A percentile compares a stretch with the other conserved stretches of the same genome.
Conservation (phyloP, 2,888 invertebrate genomes). For the Ommatoiulus sabulosus region DNA sequence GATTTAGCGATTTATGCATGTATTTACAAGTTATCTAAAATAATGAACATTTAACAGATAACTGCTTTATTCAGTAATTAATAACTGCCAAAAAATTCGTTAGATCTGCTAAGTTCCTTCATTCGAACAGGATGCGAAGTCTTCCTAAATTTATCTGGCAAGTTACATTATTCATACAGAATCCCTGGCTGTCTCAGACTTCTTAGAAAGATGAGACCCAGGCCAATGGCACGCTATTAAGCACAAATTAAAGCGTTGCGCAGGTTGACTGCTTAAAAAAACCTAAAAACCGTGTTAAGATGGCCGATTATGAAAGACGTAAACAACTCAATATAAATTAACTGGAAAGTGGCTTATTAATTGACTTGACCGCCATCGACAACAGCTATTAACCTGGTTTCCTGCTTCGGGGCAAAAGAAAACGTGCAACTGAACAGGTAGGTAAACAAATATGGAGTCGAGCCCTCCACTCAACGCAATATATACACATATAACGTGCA, state of each 20-base stretch:
- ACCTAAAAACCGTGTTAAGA: not conserved
- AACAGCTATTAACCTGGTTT: conserved; percentile 5
- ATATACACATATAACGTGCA: not conserved
- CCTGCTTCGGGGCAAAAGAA: not conserved
- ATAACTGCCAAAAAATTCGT: no score
- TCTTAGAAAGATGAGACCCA: not conserved
- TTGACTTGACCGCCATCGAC: conserved; percentile 4
- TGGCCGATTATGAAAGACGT: conserved; percentile 39
- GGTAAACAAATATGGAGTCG: not conserved
- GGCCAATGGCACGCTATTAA: not conserved
- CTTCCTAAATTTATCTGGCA: not conserved
- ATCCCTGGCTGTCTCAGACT: not conserved
- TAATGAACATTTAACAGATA: no score
- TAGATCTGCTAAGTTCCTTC: no score
- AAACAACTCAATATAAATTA: conserved; percentile 8
- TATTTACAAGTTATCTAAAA: no score
- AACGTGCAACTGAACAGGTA: conserved; percentile 4
- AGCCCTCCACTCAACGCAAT: not conserved
- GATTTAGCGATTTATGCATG: no score
- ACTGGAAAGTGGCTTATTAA: conserved; percentile 1
- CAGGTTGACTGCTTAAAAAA: not conserved
- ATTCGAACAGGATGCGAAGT: not conserved
- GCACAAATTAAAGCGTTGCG: not conserved
- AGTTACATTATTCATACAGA: not conserved
- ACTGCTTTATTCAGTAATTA: no score